phyloP scores from a whole-genome alignment of 2,888 invertebrate genomes.

The Drosophila pegasa region DNA sequence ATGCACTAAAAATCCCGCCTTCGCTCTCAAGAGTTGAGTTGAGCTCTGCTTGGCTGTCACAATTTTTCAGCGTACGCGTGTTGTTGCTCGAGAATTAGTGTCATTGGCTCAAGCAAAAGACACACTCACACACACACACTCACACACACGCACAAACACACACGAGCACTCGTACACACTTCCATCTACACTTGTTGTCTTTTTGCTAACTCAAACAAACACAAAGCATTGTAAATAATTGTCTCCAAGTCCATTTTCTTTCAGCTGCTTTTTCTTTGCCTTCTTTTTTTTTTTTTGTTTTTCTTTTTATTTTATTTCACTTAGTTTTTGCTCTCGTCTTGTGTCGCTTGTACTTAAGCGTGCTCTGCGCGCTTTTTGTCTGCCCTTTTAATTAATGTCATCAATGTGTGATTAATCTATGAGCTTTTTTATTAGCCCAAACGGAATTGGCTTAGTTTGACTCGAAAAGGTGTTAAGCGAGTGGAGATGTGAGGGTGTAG shows the following conservation, averaged over 20 bases:
- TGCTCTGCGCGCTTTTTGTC: constrained; percentile 15
- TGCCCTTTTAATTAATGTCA: constrained; percentile 44
- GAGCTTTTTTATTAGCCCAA: background rate
- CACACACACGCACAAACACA: constrained; percentile 6
- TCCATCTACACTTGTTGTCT: constrained; percentile 13
- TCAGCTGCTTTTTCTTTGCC: constrained; percentile 18
- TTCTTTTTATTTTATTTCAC: background rate
- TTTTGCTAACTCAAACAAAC: constrained; percentile 34
- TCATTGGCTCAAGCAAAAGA: constrained; percentile 49
- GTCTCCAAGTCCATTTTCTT: constrained; percentile 36
- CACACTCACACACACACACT: constrained; percentile 11
- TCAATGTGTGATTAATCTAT: constrained; percentile 32
- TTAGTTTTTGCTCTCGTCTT: constrained; percentile 7
- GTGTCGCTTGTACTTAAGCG: background rate
- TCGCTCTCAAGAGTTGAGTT: constrained; percentile 9
- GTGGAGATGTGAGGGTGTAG: background rate
- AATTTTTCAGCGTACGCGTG: constrained; percentile 38
- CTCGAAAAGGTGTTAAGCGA: background rate
- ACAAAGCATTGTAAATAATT: constrained; percentile 47
- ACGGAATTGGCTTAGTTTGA: background rate
- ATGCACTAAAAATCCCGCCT: constrained; percentile 14
- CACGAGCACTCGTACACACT: background rate
- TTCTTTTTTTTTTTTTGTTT: constrained; percentile 11
- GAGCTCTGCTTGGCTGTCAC: constrained; percentile 27
- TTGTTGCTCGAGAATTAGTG: constrained; percentile 58